Base-by-base conservation (phyloP, 2,888 invertebrate genomes). In the Caenorhabditis macrosperma region DNA sequence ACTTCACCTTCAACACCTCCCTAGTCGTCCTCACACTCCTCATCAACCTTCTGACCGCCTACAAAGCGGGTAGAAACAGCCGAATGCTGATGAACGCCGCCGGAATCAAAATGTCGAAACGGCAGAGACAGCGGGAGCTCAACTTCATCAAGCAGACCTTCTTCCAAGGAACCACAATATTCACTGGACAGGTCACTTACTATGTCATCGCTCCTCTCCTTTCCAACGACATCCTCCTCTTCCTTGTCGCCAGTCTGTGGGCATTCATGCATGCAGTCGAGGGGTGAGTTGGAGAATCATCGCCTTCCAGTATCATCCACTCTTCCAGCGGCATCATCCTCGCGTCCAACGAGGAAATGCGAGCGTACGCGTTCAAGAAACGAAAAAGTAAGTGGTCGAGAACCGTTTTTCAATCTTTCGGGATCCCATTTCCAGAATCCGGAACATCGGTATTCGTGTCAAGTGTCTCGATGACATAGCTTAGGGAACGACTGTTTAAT, bases 11-110 rank as follows among this genome's bases (percentile, higher is more conserved):
- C 41, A 69, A 69, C 17, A 69, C 59, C 24, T 50, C 60, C 1
- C 35, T 69, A 9, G 69, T 69, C 20, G 60, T 59, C 24, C 35
- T 59, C 28, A 69, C 69, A 28, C 38, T 69, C 26, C 2, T 28
- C 2, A 50, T 59, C 12, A 69, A 69, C 30, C 30, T 69, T 17
- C 5, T 69, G 22, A 69, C 69, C 15, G 69, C 69, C 20, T 38
- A 50, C 17, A 50, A 69, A 60, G 69, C 69, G 1, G 69, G 69
- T 38, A 35, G 48, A 41, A 60, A 69, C 26, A 69, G 69, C 20
- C 24, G 69, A 38, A 59, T 59, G 48, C 22, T 69, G 50, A 69
- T 69, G 69, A 60, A 69, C 30, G 69, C 69, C 5, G 69, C 69
- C 26, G 69, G 69, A 22, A 59, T 69, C 20, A 59, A 60, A 20